These are phyloP conservation scores for Ectemnius lituratus DNA, from an alignment of 2,888 invertebrate species.

Conservation along the genomic window DNA sequence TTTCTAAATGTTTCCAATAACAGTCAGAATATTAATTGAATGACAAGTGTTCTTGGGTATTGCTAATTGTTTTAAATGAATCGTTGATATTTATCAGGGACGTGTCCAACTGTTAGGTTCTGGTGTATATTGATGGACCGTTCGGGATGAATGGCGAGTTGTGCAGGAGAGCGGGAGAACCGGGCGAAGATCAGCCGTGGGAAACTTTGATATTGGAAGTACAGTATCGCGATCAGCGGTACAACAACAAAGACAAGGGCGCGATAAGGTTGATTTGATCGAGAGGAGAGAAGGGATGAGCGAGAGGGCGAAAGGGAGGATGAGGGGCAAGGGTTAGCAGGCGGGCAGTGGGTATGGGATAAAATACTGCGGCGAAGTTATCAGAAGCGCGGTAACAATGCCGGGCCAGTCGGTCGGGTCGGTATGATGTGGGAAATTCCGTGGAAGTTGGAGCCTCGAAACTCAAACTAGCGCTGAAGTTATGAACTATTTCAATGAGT, in stretches of 20 bases:
- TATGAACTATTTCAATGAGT: constrained; percentile 73
- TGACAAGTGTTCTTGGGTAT: too few relatives aligned
- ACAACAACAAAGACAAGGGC: constrained; percentile 40
- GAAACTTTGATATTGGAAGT: neutral
- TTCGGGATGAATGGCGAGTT: too few relatives aligned
- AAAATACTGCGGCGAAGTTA: constrained; percentile 54
- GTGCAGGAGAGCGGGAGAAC: too few relatives aligned
- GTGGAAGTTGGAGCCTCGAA: constrained; percentile 57
- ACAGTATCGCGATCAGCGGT: constrained; percentile 12
- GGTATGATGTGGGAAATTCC: constrained; percentile 68
- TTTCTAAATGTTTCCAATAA: too few relatives aligned
- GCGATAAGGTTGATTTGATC: constrained; percentile 69
- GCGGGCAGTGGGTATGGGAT: constrained; percentile 9
- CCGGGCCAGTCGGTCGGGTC: constrained; percentile 60
- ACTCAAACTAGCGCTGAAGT: constrained; percentile 66
- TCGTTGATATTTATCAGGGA: neutral
- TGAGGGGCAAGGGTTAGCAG: neutral
- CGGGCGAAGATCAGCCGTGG: neutral
- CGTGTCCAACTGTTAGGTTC: too few relatives aligned
- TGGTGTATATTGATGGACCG: too few relatives aligned
- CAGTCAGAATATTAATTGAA: too few relatives aligned
- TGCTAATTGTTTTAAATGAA: neutral
- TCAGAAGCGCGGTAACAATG: constrained; percentile 60
- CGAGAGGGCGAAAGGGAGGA: neutral
- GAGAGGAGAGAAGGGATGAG: neutral